A percentile compares a stretch with the other conserved stretches of the same genome.
phyloP scores from a whole-genome alignment of 2,113 vertebrate genomes.

The Columba livia region DNA sequence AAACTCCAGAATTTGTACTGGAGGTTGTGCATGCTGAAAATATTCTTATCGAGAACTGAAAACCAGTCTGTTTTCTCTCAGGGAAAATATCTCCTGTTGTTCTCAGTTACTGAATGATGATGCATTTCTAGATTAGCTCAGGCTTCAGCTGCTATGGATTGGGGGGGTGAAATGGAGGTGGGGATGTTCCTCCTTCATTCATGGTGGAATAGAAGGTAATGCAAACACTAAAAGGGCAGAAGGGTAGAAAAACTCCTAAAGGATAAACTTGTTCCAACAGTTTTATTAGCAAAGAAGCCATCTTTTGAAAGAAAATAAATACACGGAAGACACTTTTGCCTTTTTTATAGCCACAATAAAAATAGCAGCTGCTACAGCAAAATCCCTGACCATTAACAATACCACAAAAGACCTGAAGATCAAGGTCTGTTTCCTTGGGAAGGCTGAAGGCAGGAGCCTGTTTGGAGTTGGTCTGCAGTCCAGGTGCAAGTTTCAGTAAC shows the following conservation, averaged over 20 bases:
- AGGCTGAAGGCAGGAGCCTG: constrained; percentile 73
- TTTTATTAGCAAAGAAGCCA: constrained; percentile 74
- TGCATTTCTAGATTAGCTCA: neutral
- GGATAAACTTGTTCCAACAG: constrained; percentile 52
- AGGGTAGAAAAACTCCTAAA: neutral
- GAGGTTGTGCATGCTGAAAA: neutral
- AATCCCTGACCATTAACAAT: constrained; percentile 84
- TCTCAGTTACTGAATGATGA: neutral
- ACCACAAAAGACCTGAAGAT: constrained; percentile 69
- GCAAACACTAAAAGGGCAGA: neutral
- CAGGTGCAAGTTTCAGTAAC: constrained; percentile 57
- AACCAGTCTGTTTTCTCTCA: neutral
- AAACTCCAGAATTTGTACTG: neutral
- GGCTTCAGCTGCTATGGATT: neutral
- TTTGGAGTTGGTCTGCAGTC: constrained; percentile 66
- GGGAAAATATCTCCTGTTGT: neutral
- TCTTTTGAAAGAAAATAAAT: constrained; percentile 76
- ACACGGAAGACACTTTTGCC: constrained; percentile 73
- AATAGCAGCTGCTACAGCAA: constrained; percentile 79
- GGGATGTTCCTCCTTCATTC: neutral
- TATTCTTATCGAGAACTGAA: neutral
- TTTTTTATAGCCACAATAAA: constrained; percentile 70
- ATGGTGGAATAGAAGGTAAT: neutral
- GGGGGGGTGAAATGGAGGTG: neutral
- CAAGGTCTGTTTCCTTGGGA: constrained; percentile 66